A percentile compares a stretch with the other conserved stretches of the same genome.
phyloP scores from a whole-genome alignment of 2,888 invertebrate genomes.

The Euspilapteryx auroguttella region DNA sequence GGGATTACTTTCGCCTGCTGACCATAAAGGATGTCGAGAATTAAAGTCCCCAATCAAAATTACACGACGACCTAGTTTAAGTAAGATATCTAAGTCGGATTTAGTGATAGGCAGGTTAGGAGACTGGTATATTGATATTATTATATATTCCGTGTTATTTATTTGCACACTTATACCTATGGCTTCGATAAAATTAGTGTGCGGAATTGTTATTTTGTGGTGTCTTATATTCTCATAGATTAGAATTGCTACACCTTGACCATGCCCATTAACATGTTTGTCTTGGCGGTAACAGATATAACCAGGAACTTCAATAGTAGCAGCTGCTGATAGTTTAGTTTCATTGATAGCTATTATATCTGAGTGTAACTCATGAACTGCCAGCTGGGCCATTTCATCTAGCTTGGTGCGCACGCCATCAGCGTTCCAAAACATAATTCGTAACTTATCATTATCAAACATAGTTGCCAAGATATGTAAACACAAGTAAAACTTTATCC shows the following conservation, averaged over 20 bases:
- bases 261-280: no score
- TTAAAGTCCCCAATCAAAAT: constrained; percentile 1
- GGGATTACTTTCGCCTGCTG: neutral
- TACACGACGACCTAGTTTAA: neutral
- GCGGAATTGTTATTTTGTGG: neutral
- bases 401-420: constrained; percentile 1
- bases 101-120: neutral
- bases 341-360: neutral
- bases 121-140: no score
- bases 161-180: neutral
- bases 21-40: neutral
- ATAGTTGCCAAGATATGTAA: neutral
- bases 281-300: neutral
- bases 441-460: neutral
- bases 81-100: neutral
- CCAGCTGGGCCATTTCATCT: neutral
- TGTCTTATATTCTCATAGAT: neutral
- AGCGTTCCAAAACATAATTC: neutral
- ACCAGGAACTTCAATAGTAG: neutral
- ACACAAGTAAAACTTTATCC: neutral
- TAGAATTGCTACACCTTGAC: neutral
- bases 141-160: no score
- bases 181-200: neutral
- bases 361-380: neutral
- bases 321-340: neutral